phyloP scores from a whole-genome alignment of 1,140 invertebrate genomes.

The Tetragonula clypearis region DNA sequence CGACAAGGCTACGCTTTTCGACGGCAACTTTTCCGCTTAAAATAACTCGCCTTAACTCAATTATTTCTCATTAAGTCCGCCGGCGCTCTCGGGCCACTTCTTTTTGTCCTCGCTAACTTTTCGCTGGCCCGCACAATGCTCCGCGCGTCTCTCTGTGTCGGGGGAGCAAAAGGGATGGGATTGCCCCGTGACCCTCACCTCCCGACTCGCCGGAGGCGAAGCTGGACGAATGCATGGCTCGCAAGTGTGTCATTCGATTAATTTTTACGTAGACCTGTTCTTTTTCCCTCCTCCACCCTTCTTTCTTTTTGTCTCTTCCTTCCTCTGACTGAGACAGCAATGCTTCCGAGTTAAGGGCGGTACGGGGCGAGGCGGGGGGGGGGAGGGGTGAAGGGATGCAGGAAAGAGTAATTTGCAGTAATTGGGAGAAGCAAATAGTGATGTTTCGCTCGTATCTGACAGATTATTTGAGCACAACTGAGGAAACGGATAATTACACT shows the following conservation, averaged over 20 bases:
- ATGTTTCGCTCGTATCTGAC: neutral
- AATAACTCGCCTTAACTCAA: constrained; percentile 68
- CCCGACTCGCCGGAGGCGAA: neutral
- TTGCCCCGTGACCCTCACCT: neutral
- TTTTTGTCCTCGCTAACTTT: constrained; percentile 54
- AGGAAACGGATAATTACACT: too few species aligned
- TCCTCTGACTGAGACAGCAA: neutral
- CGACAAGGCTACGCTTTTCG: constrained; percentile 49
- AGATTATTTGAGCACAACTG: too few species aligned
- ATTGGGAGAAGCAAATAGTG: neutral
- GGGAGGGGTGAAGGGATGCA: neutral
- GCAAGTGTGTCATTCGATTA: constrained; percentile 24
- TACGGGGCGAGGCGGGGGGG: too few species aligned
- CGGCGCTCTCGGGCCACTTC: constrained; percentile 39
- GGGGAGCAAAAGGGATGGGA: neutral
- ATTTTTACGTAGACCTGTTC: constrained; percentile 15
- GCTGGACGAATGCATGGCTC: neutral
- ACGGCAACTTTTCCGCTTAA: constrained; percentile 67
- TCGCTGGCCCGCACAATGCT: constrained; percentile 10
- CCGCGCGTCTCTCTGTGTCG: neutral
- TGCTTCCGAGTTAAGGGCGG: too few species aligned
- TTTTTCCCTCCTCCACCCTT: neutral
- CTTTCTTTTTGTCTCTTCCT: neutral
- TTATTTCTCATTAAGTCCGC: constrained; percentile 68
- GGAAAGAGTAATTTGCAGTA: neutral